Evolutionary conservation across 35 echinoderm and acorn worm genomes (phyloP).

Genomic region (Diadema setosum): DNA sequence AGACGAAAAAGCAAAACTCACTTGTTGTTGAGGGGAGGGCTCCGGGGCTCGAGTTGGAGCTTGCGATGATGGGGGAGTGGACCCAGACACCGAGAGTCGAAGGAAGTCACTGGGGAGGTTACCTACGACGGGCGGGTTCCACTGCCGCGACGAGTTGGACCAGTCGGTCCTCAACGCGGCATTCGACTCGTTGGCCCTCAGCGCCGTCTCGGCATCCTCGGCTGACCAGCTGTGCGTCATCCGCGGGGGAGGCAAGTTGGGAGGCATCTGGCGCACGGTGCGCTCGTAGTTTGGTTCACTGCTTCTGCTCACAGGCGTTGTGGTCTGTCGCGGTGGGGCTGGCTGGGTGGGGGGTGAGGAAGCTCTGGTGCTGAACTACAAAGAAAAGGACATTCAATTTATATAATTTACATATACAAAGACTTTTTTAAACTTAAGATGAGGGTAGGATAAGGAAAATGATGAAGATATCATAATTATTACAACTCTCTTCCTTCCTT

Average conservation of each 20-base stretch:
- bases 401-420: no score
- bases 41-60: no score
- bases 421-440: no score
- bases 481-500: no score
- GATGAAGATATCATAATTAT: no score
- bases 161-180: not conserved
- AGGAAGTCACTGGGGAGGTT: constrained; percentile 61
- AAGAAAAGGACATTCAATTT: not conserved
- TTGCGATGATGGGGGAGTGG: not conserved
- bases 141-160: not conserved
- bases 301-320: not conserved
- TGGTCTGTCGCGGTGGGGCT: not conserved
- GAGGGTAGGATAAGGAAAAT: no score
- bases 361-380: not conserved
- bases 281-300: not conserved
- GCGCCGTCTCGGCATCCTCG: not conserved
- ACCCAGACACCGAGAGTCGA: not conserved
- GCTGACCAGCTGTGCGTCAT: not conserved
- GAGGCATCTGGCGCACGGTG: not conserved
- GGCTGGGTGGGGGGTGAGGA: not conserved
- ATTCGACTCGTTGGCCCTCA: not conserved
- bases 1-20: no score
- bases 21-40: no score
- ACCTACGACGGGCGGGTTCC: constrained; percentile 74
- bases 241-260: not conserved